Evolutionary conservation across 2,797 vertebrate genomes (phyloP).

Genomic region (Pteronotus mesoamericanus): DNA sequence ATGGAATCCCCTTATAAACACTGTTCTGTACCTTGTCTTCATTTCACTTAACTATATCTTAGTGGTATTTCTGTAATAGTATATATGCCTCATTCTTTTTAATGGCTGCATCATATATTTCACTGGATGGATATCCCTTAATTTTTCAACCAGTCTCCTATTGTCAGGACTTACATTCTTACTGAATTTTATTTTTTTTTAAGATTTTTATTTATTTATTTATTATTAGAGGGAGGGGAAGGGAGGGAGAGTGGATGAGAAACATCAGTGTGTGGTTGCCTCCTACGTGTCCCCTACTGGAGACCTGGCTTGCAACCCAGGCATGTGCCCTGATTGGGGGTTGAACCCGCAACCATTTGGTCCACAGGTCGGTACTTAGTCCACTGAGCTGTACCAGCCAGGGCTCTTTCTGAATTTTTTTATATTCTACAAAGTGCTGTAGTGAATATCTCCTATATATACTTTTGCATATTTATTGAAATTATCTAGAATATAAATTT

Average conservation of each 20-base stretch:
- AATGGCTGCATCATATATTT: background rate
- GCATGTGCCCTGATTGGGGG: too few relatives aligned
- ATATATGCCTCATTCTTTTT: background rate
- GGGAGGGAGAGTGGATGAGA: too few relatives aligned
- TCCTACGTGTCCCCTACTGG: too few relatives aligned
- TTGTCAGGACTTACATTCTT: background rate
- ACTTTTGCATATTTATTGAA: background rate
- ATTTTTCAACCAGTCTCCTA: background rate
- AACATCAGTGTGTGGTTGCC: too few relatives aligned
- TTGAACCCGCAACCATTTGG: too few relatives aligned
- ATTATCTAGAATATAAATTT: background rate
- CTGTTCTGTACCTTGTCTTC: background rate
- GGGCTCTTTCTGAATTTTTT: too few relatives aligned
- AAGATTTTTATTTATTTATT: background rate
- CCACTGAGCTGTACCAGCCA: too few relatives aligned
- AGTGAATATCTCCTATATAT: background rate
- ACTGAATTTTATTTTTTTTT: background rate
- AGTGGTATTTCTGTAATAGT: background rate
- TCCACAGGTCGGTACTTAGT: too few relatives aligned
- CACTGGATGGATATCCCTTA: background rate
- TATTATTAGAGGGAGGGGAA: too few relatives aligned
- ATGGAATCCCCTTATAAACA: background rate
- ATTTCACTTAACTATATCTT: background rate
- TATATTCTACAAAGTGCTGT: background rate
- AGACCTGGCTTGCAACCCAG: too few relatives aligned